Conservation (phyloP, 2,888 invertebrate genomes). For the Stenoptilia bipunctidactyla region DNA sequence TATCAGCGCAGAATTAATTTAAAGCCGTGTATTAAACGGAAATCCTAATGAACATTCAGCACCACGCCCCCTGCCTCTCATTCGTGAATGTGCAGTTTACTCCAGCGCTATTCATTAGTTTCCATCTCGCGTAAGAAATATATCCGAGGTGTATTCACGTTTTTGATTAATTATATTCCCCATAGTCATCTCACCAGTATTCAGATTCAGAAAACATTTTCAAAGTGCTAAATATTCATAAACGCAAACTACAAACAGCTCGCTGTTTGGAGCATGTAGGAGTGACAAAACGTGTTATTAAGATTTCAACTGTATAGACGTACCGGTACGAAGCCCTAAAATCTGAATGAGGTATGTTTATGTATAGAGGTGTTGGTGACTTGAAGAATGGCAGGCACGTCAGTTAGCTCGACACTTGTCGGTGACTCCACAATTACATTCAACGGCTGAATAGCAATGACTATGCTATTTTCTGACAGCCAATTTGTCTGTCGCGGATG, state of each 20-base stretch:
- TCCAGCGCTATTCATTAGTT: background rate
- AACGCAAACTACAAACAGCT: conserved; percentile 25
- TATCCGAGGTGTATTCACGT: conserved; percentile 18
- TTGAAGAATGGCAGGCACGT: conserved; percentile 22
- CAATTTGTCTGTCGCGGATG: conserved; percentile 28
- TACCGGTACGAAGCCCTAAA: conserved; percentile 20
- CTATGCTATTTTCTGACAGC: conserved; percentile 28
- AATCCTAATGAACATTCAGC: conserved; percentile 17
- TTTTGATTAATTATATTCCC: conserved; percentile 7
- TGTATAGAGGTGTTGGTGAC: conserved; percentile 23
- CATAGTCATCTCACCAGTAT: background rate
- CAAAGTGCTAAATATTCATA: conserved; percentile 32
- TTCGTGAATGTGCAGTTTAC: background rate
- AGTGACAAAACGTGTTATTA: conserved; percentile 38
- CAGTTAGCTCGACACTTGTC: conserved; percentile 19
- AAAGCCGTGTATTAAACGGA: conserved; percentile 30
- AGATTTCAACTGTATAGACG: conserved; percentile 38
- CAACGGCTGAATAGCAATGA: conserved; percentile 34
- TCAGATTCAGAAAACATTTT: conserved; percentile 23
- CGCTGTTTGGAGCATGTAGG: conserved; percentile 26
- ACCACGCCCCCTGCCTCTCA: conserved; percentile 10
- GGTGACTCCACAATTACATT: conserved; percentile 35
- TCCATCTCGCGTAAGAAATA: background rate
- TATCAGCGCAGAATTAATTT: conserved; percentile 27
- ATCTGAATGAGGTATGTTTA: conserved; percentile 21